A percentile compares a stretch with the other conserved stretches of the same genome.
Evolutionary conservation across 2,888 invertebrate species (phyloP).

Genomic region (Selenia dentaria): DNA sequence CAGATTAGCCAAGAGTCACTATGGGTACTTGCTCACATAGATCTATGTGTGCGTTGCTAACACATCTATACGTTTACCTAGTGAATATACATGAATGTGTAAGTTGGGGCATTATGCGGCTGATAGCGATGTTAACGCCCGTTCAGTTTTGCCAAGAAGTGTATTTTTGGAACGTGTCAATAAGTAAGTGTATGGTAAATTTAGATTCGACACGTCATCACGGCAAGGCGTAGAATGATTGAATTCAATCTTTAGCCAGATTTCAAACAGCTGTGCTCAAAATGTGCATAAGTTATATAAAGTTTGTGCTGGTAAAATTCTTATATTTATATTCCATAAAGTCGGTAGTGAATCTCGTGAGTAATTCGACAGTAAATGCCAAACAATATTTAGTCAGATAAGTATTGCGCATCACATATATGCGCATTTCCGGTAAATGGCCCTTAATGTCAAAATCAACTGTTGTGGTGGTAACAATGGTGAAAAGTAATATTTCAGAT

Average conservation of each 20-base stretch:
- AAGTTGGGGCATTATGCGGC: conserved; percentile 74
- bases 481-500: too few relatives aligned
- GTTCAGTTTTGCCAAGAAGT: conserved; percentile 82
- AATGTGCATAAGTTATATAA: conserved; percentile 2
- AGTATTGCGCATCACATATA: too few relatives aligned
- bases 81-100: conserved; percentile 36
- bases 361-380: too few relatives aligned
- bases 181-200: conserved; percentile 82
- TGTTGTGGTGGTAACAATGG: too few relatives aligned
- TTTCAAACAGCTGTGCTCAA: conserved; percentile 43
- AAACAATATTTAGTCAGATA: too few relatives aligned
- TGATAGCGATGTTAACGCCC: conserved; percentile 83
- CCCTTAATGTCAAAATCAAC: too few relatives aligned
- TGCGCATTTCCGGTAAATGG: too few relatives aligned
- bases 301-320: too few relatives aligned
- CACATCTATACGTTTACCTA: conserved; percentile 38
- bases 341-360: too few relatives aligned
- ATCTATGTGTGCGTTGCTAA: conserved; percentile 43
- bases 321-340: too few relatives aligned
- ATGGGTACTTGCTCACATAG: conserved; percentile 5
- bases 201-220: conserved; percentile 78
- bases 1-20: conserved; percentile 17
- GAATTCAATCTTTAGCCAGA: conserved; percentile 56
- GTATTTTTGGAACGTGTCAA: conserved; percentile 84
- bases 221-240: conserved; percentile 64